These are phyloP conservation scores for Sarcophaga rosellei DNA, from an alignment of 2,888 invertebrate species.

Conservation along the genomic window DNA sequence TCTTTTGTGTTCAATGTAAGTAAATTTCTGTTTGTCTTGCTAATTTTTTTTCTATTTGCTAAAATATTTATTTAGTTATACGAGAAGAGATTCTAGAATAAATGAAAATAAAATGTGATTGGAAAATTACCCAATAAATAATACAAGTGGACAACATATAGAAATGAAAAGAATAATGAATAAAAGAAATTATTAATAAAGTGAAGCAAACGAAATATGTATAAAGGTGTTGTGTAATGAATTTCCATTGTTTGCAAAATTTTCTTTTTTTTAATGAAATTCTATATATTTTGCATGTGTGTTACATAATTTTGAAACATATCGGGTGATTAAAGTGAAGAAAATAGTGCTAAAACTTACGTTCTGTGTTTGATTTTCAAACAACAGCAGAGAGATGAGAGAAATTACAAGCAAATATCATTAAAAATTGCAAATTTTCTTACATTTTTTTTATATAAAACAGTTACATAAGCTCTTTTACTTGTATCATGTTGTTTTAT, in stretches of 20 bases:
- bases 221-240: background rate
- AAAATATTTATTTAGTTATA: background rate
- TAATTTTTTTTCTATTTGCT: background rate
- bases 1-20: constrained; percentile 78
- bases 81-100: constrained; percentile 45
- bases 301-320: constrained; percentile 44
- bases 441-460: background rate
- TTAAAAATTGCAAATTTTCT: background rate
- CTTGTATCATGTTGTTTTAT: background rate
- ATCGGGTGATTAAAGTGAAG: background rate
- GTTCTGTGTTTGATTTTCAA: background rate
- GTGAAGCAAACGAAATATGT: background rate
- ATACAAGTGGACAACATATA: background rate
- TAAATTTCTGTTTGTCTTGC: constrained; percentile 63
- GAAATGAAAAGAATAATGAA: background rate
- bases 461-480: constrained; percentile 16
- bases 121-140: constrained; percentile 24
- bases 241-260: background rate
- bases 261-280: constrained; percentile 1
- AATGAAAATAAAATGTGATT: constrained; percentile 19
- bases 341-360: background rate
- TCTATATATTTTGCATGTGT: background rate
- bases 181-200: background rate
- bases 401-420: background rate
- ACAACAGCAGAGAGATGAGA: background rate